Base-by-base conservation (phyloP, 2,113 vertebrate genomes). In the Scytalopus superciliaris region DNA sequence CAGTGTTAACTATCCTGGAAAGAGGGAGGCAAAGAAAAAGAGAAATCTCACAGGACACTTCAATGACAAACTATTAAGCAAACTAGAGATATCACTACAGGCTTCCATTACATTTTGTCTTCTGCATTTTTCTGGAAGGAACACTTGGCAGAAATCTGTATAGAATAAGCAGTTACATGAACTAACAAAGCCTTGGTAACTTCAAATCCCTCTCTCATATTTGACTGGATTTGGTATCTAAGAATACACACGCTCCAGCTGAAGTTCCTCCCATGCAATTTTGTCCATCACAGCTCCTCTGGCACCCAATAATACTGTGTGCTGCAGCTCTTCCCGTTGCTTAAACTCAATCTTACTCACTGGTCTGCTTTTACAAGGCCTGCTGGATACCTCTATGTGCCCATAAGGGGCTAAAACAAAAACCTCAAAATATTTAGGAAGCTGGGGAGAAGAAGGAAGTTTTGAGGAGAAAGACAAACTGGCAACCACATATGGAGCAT, bases 21-120 rank as follows among this genome's bases (percentile, higher is more conserved):
- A n/a, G 7, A 7, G 7, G 7, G 4, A 4, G 9, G 5, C 3
- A 2, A 19, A 47, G 6, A 37, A 35, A 69, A 27, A 52, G 69
- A 56, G 28, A 52, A 28, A 33, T 28, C 22, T 66, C 23, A 2
- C 3, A 56, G 59, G 17, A 66, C 16, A 40, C 37, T 33, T 63
- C 37, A 19, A 14, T 3, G 22, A 23, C 24, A 74, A 77, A 78
- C 23, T 60, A 47, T 3, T 74, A 67, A 60, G 55, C 39, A 80
- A 49, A 14, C 40, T 44, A 69, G 84, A 90, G 30, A 84, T 57
- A 60, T 25, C 40, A 23, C 59, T 39, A 57, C 50, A 67, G 37
- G 22, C 7, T 70, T 37, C 24, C 15, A 19, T 19, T 24, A 40
- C 12, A 35, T 62, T 84, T 77, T 44, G 55, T 62, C 69, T 82